phyloP scores from a whole-genome alignment of 2,113 vertebrate genomes.

The Ancistrus triradiatus region DNA sequence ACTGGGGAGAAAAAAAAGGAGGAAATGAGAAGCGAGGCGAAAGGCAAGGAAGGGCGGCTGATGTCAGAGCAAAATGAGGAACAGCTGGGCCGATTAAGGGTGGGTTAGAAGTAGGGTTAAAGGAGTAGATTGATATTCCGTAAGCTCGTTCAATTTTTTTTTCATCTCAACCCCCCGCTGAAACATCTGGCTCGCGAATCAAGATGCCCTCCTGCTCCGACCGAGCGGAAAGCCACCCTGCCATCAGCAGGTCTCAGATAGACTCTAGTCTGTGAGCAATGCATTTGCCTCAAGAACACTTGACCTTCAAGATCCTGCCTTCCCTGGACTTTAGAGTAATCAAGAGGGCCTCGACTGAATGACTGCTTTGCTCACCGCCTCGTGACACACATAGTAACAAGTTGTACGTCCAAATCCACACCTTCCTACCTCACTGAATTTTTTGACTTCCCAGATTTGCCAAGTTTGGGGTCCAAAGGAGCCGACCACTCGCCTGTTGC shows the following conservation, averaged over 20 bases:
- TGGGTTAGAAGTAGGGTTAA: neutral
- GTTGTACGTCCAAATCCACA: conserved; percentile 30
- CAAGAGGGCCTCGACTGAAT: conserved; percentile 47
- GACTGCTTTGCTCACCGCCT: conserved; percentile 16
- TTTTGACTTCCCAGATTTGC: conserved; percentile 9
- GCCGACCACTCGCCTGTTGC: no score
- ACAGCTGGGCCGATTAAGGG: conserved; percentile 16
- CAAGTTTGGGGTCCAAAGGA: conserved; percentile 17
- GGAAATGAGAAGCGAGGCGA: conserved; percentile 35
- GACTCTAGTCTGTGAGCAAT: conserved; percentile 19
- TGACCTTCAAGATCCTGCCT: conserved; percentile 62
- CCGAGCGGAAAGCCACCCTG: conserved; percentile 20
- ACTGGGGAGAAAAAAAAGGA: conserved; percentile 33
- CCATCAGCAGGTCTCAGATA: neutral
- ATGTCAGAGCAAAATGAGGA: conserved; percentile 41
- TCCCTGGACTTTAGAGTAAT: conserved; percentile 60
- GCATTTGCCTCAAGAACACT: conserved; percentile 43
- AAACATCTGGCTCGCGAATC: conserved; percentile 37
- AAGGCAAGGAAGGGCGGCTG: conserved; percentile 31
- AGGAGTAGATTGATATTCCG: conserved; percentile 34
- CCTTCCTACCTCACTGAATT: conserved; percentile 6
- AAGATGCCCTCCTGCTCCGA: conserved; percentile 10
- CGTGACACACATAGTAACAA: conserved; percentile 27
- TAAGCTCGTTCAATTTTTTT: conserved; percentile 1
- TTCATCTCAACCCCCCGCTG: neutral